phyloP scores from a whole-genome alignment of 1,140 invertebrate species.

The Tetragnatha versicolor region DNA sequence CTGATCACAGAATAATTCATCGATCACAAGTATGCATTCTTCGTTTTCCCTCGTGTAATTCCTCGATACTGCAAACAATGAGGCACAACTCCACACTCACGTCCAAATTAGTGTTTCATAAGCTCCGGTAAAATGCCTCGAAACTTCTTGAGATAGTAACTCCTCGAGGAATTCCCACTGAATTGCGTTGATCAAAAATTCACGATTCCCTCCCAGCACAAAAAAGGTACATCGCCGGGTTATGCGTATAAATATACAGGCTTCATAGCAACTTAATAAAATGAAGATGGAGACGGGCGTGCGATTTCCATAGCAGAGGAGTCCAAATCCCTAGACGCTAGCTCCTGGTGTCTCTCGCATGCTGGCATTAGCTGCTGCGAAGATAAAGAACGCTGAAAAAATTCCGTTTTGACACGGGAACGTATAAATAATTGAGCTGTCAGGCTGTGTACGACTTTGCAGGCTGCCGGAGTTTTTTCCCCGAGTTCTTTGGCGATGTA shows the following conservation, averaged over 20 bases:
- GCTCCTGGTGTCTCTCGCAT: conserved; percentile 19
- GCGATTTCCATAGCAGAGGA: not conserved
- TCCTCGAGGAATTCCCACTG: not conserved
- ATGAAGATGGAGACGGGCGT: not conserved
- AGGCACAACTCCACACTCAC: too few species aligned
- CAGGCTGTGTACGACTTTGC: too few species aligned
- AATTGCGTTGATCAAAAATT: conserved; percentile 42
- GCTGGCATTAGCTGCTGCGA: conserved; percentile 7
- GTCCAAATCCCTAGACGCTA: conserved; percentile 29
- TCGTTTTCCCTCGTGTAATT: too few species aligned
- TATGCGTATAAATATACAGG: conserved; percentile 34
- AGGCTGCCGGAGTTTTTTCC: conserved; percentile 18
- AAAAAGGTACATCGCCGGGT: not conserved
- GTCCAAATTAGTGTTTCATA: conserved; percentile 34
- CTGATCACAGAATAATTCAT: too few species aligned
- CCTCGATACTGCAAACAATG: too few species aligned
- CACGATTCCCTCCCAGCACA: not conserved
- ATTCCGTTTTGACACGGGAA: conserved; percentile 22
- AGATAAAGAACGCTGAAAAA: conserved; percentile 20
- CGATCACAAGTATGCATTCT: too few species aligned
- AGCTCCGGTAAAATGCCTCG: not conserved
- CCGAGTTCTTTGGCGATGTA: conserved; percentile 23
- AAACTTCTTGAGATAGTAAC: conserved; percentile 11
- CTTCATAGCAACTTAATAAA: conserved; percentile 52
- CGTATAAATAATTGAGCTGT: conserved; percentile 49